Conservation (phyloP, 2,888 invertebrate species). For the Cyaniris semiargus region DNA sequence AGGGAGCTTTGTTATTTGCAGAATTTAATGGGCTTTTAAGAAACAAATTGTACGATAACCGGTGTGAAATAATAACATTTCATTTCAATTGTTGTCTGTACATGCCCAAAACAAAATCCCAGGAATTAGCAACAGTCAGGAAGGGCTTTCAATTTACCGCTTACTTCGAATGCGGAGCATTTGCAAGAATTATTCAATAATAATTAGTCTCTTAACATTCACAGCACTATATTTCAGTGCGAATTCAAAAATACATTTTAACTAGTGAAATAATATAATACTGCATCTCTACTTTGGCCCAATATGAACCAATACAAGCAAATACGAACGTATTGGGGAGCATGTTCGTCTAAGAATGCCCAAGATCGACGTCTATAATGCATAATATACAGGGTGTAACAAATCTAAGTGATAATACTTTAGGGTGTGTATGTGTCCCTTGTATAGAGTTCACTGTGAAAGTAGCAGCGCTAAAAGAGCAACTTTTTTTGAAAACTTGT, state of each 20-base stretch:
- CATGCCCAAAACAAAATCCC: conserved; percentile 3
- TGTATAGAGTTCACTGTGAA: too few species aligned
- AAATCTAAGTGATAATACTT: too few species aligned
- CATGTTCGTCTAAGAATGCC: too few species aligned
- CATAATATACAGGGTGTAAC: too few species aligned
- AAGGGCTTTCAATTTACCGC: not conserved
- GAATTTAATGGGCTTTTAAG: not conserved
- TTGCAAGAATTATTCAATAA: not conserved
- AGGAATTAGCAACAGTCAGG: not conserved
- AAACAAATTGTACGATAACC: not conserved
- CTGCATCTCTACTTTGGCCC: too few species aligned
- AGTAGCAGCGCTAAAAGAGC: too few species aligned
- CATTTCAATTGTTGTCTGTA: not conserved
- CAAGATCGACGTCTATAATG: too few species aligned
- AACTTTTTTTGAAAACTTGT: too few species aligned
- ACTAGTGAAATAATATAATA: not conserved
- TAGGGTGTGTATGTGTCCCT: too few species aligned
- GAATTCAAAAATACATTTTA: not conserved
- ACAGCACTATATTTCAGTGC: not conserved
- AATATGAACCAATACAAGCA: too few species aligned
- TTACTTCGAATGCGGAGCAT: not conserved
- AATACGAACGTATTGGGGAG: too few species aligned
- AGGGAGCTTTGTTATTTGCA: not conserved
- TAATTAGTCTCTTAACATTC: not conserved
- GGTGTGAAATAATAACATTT: not conserved